These are phyloP conservation scores for Microplitis demolitor DNA, from an alignment of 1,140 invertebrate genomes.

Conservation along the genomic window DNA sequence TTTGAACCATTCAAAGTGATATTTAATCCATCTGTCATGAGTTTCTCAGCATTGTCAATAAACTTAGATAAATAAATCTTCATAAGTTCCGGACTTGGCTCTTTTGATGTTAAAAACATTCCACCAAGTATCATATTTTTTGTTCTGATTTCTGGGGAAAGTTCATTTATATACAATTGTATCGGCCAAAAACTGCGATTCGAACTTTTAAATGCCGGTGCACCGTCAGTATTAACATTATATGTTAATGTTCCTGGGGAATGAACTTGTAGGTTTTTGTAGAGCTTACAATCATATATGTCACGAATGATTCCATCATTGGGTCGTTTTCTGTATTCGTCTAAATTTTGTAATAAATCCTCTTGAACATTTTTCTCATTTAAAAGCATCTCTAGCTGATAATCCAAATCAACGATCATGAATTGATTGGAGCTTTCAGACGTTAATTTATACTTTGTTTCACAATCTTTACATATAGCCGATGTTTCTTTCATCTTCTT, in stretches of 20 bases:
- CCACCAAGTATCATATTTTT: conserved; percentile 18
- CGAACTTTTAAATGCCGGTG: conserved; percentile 28
- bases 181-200: conserved; percentile 28
- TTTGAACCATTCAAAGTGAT: neutral
- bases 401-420: conserved; percentile 21
- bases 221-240: conserved; percentile 31
- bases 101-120: conserved; percentile 13
- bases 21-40: conserved; percentile 11
- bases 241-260: conserved; percentile 17
- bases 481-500: neutral
- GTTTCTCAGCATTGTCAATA: conserved; percentile 11
- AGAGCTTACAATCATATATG: conserved; percentile 7
- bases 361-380: neutral
- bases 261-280: conserved; percentile 5
- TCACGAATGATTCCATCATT: conserved; percentile 13
- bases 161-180: conserved; percentile 28
- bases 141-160: conserved; percentile 19
- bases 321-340: neutral
- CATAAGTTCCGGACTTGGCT: conserved; percentile 25
- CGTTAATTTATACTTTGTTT: neutral
- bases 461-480: conserved; percentile 9
- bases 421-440: conserved; percentile 18
- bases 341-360: neutral
- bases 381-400: conserved; percentile 10
- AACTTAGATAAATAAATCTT: conserved; percentile 22